Evolutionary conservation across 2,113 vertebrate species (phyloP).

Genomic region (Anguilla japonica): DNA sequence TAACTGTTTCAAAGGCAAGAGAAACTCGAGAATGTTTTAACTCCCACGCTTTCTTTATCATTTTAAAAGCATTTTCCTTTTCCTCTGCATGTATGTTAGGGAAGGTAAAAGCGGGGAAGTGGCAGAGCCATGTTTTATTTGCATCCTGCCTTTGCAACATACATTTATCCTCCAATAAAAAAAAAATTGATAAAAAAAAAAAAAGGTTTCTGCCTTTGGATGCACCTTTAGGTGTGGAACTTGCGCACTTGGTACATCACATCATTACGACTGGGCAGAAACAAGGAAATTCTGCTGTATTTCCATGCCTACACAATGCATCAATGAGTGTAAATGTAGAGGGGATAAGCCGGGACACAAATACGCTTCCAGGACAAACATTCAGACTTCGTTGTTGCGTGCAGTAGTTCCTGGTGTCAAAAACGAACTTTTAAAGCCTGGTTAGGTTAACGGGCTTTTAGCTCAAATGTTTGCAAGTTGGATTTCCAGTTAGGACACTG

Average conservation of each 20-base stretch:
- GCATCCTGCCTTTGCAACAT: background rate
- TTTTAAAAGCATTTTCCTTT: too few species aligned
- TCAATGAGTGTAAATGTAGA: background rate
- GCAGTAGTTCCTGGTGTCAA: background rate
- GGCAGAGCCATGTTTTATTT: background rate
- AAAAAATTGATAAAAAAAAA: too few species aligned
- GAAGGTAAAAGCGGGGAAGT: too few species aligned
- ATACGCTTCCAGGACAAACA: background rate
- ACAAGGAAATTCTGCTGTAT: background rate
- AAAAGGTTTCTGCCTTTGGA: background rate
- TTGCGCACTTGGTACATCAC: background rate
- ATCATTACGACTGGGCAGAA: background rate
- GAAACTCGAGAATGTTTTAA: too few species aligned
- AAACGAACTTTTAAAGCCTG: background rate
- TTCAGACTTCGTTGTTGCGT: background rate
- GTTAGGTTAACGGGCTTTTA: too few species aligned
- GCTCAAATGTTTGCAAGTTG: too few species aligned
- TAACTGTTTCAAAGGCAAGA: too few species aligned
- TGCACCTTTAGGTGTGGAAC: background rate
- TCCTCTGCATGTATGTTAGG: too few species aligned
- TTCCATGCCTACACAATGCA: background rate
- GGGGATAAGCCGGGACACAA: background rate
- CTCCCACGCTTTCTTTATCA: too few species aligned
- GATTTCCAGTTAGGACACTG: too few species aligned
- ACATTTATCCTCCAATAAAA: too few species aligned